Evolutionary conservation across 2,888 invertebrate genomes (phyloP).

Genomic region (Eristalis intricaria): DNA sequence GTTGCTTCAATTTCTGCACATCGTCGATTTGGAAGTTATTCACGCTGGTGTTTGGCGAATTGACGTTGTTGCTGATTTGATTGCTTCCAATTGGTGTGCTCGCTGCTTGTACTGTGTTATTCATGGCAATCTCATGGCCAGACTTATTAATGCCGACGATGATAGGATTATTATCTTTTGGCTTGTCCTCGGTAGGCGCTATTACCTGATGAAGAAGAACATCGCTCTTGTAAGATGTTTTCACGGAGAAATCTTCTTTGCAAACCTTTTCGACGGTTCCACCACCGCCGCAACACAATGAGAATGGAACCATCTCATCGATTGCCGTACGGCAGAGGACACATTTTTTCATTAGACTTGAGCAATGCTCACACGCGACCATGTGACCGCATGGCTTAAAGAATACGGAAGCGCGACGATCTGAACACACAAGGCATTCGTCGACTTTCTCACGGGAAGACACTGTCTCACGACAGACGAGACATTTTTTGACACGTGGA

Average conservation of each 20-base stretch:
- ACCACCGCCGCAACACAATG: conserved; percentile 84
- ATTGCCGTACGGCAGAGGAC: conserved; percentile 96
- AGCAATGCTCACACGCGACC: conserved; percentile 88
- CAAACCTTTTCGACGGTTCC: conserved; percentile 79
- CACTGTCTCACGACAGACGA: conserved; percentile 94
- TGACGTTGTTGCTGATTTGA: conserved; percentile 74
- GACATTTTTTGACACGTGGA: conserved; percentile 94
- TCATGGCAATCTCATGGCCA: conserved; percentile 80
- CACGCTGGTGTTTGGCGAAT: conserved; percentile 82
- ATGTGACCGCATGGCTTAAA: conserved; percentile 98
- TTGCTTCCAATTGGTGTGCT: conserved; percentile 77
- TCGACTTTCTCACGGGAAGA: conserved; percentile 92
- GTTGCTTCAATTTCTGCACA: conserved; percentile 95
- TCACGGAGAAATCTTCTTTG: conserved; percentile 49
- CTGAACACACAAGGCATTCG: conserved; percentile 98
- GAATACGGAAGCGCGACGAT: conserved; percentile 94
- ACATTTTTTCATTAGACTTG: conserved; percentile 98
- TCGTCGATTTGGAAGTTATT: conserved; percentile 88
- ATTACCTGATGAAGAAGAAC: conserved; percentile 67
- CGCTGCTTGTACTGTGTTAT: conserved; percentile 77
- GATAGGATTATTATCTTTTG: conserved; percentile 61
- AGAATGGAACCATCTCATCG: conserved; percentile 84
- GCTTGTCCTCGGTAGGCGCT: conserved; percentile 54
- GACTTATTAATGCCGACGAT: conserved; percentile 78
- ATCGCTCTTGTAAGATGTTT: conserved; percentile 56